Percentiles rank a stretch among this genome's conserved stretches.
Evolutionary conservation across 2,888 invertebrate species (phyloP).

Genomic region (Folsomia candida): DNA sequence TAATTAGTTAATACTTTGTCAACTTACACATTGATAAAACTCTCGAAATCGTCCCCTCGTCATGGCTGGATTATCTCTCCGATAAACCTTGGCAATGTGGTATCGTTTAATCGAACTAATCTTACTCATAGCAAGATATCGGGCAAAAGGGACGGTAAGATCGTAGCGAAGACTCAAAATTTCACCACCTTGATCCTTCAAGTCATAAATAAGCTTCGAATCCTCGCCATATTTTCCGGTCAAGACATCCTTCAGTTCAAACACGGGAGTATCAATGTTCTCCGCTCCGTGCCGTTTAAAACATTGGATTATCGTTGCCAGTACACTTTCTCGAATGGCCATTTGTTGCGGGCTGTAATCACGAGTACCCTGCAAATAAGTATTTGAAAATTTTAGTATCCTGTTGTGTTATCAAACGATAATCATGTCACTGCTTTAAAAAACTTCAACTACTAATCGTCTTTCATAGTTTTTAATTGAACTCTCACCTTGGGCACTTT

Average conservation of each 20-base stretch:
- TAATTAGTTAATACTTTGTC: neutral
- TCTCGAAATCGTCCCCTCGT: constrained; percentile 93
- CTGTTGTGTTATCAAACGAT: too few species aligned
- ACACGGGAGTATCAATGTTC: constrained; percentile 96
- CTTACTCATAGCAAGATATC: constrained; percentile 97
- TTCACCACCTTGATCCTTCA: constrained; percentile 98
- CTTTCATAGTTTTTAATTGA: too few species aligned
- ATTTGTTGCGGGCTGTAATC: constrained; percentile 95
- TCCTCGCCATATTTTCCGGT: constrained; percentile 99
- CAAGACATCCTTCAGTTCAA: constrained; percentile 95
- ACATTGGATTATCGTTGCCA: constrained; percentile 79
- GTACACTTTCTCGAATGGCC: constrained; percentile 80
- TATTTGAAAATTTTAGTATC: too few species aligned
- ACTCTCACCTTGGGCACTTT: constrained; percentile 77
- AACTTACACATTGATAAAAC: constrained; percentile 97
- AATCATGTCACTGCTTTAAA: too few species aligned
- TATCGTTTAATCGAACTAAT: constrained; percentile 90
- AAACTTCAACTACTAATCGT: too few species aligned
- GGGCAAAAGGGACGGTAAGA: constrained; percentile 94
- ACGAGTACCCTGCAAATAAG: constrained; percentile 68
- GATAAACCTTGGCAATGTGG: constrained; percentile 97
- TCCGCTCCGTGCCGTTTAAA: constrained; percentile 97
- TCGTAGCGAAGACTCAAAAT: constrained; percentile 93
- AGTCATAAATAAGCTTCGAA: constrained; percentile 95
- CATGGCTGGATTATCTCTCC: constrained; percentile 96